Evolutionary conservation across 2,113 vertebrate genomes (phyloP).

Genomic region (Merops nubicus): DNA sequence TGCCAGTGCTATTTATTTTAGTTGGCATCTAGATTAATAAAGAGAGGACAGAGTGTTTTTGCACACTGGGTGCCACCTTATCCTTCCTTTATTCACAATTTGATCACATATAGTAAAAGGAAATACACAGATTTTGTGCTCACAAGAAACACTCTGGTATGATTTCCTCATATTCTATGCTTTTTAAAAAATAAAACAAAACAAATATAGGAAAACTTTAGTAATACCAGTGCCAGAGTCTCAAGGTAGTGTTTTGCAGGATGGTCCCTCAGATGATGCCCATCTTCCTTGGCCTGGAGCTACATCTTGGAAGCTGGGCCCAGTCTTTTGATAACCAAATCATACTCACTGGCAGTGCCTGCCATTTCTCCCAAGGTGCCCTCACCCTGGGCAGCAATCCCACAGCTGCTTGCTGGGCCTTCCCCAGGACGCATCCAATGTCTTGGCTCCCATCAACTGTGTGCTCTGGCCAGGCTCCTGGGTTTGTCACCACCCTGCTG

Average conservation of each 20-base stretch:
- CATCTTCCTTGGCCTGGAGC: not conserved
- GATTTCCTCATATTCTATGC: not conserved
- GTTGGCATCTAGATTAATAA: not conserved
- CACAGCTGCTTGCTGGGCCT: not conserved
- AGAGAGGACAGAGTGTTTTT: not conserved
- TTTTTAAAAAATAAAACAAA: not conserved
- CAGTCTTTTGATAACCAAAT: not conserved
- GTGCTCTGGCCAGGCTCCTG: not conserved
- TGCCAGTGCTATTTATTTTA: not conserved
- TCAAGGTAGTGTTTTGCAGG: not conserved
- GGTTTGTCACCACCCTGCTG: not conserved
- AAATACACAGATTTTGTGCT: not conserved
- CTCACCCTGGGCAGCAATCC: not conserved
- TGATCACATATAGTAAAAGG: not conserved
- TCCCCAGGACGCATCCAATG: accelerated
- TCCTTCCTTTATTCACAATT: not conserved
- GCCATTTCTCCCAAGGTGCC: not conserved
- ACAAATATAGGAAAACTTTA: not conserved
- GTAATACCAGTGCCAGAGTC: not conserved
- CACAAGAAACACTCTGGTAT: not conserved
- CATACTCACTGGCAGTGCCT: not conserved
- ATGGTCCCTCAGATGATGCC: accelerated
- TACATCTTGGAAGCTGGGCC: not conserved
- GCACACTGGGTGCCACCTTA: not conserved
- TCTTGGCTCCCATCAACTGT: accelerated